Base-by-base conservation (phyloP, 2,113 vertebrate species). In the Petrocephalus microphthalmus region DNA sequence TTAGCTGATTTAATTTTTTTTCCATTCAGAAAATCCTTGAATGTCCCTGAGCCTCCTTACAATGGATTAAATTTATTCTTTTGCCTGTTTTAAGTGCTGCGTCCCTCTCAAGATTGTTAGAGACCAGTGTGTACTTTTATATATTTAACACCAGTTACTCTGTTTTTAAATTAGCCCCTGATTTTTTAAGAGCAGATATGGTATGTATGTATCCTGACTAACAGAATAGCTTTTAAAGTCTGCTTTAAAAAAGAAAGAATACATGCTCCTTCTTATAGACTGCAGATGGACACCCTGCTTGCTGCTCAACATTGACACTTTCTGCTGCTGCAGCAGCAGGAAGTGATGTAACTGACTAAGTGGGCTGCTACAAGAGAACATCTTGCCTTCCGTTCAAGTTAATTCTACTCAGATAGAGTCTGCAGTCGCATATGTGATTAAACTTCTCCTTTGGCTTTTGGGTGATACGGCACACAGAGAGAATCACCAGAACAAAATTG, bases 321-420 rank as follows among this genome's bases (percentile, higher is more conserved):
- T 33, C 86, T 37, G 15, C 86, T 37, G 15, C 83, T 81, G 37
- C 86, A 84, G 4, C 51, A 82, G 19, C 5, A 78, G 82, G 85
- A 91, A 87, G 90, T 89, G 60, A 87, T 88, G 67, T 91, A 56
- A 90, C 92, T 29, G 89, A 57, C 91, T 92, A 78, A 91, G 88
- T 88, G 89, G 89, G 89, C 88, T 60, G 56, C 87, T 92, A 89
- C 89, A 90, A 91, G 86, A 91, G 91, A 85, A 86, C 33, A 37
- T 45, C 7, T 10, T 88, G 60, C 67, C 51, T 22, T 1, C 71
- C 53, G 49, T 53, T 88, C 45, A 90, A 88, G 88, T 88, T 84
- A 86, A 51, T 25, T 88, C 92, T 92, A 90, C 91, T 90, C 89
- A 90, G 91, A 91, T 90, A 91, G 89, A 47, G 86, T 88, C 88